Evolutionary conservation across 2,113 vertebrate genomes (phyloP), one percentile per base, ranked within the genome.

Genomic region (Onychostruthus taczanowskii): DNA sequence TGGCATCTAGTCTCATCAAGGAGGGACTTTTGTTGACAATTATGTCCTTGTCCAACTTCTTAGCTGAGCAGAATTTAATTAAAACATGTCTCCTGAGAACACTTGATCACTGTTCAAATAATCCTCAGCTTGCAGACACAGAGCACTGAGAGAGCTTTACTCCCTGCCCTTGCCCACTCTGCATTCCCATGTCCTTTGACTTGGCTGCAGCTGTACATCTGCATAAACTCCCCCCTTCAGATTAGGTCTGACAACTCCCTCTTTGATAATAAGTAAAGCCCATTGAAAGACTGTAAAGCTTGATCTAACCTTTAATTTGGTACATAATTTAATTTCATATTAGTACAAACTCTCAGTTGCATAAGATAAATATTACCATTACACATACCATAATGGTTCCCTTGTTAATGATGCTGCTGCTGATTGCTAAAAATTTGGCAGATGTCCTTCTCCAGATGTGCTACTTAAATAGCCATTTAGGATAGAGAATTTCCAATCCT

Each of bases 31-130:
- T 81, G 61, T 75, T 92, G 68, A 92, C 86, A 95, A 81, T 35
- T 84, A 76, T 81, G 61, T 62, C 82, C 87, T 91, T 93, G 86
- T 96, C 28, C 89, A 74, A 37, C 31, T 87, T 84, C 90, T 86
- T 64, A 94, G 84, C 73, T 93, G 90, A 95, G 68, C 52, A 75
- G 79, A 94, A 96, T 96, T 93, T 90, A 93, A 93, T 95, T 93
- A 93, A 90, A 96, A 81, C 22, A 21, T 49, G 46, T 92, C 89
- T 95, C 79, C 91, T 89, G 86, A 92, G 89, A 95, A 92, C 85
- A 93, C 81, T 84, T 68, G 79, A 88, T 74, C 47, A 61, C 76
- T 95, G 64, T 90, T 94, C 72, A 90, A 88, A 88, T 67, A 83
- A 88, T 37, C 16, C 64, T 47, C 37, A 66, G 49, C 43, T 82